Evolutionary conservation across 2,888 invertebrate species (phyloP).

Genomic region (Philereme vetulata): DNA sequence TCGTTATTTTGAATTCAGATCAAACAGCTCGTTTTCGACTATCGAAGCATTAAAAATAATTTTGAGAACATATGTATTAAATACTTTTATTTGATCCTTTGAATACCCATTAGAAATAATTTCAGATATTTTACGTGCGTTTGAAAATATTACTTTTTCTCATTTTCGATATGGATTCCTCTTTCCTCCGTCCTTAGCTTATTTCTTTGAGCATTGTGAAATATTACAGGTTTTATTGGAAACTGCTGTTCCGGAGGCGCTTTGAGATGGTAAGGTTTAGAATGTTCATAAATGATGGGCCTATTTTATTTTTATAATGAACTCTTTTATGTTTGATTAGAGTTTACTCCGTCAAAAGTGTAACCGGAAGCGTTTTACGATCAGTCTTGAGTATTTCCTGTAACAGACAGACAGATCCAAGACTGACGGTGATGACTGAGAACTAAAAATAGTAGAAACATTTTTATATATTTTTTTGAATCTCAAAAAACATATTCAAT

Average conservation of each 20-base stretch:
- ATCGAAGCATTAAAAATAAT: conserved; percentile 20
- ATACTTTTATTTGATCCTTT: conserved; percentile 22
- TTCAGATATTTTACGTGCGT: conserved; percentile 14
- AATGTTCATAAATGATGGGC: too few relatives aligned
- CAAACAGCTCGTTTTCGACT: conserved; percentile 11
- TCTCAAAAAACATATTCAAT: too few relatives aligned
- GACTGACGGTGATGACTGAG: too few relatives aligned
- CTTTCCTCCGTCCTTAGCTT: conserved; percentile 5
- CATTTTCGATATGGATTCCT: conserved; percentile 19
- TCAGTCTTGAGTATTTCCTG: too few relatives aligned
- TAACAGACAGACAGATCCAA: too few relatives aligned
- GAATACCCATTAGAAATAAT: conserved; percentile 16
- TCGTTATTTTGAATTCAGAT: conserved; percentile 13
- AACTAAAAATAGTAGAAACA: too few relatives aligned
- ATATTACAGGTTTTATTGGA: conserved; percentile 13
- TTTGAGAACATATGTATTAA: conserved; percentile 17
- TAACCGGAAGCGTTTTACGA: too few relatives aligned
- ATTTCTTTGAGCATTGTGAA: conserved; percentile 12
- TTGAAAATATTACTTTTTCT: conserved; percentile 23
- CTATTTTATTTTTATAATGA: too few relatives aligned
- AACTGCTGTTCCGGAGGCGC: neutral
- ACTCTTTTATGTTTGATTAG: too few relatives aligned
- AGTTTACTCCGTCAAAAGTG: too few relatives aligned
- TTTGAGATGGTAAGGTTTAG: too few relatives aligned
- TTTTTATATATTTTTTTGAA: too few relatives aligned